A percentile compares a stretch with the other conserved stretches of the same genome.
Conservation (phyloP, 2,113 vertebrate species). For the Prolemur simus region DNA sequence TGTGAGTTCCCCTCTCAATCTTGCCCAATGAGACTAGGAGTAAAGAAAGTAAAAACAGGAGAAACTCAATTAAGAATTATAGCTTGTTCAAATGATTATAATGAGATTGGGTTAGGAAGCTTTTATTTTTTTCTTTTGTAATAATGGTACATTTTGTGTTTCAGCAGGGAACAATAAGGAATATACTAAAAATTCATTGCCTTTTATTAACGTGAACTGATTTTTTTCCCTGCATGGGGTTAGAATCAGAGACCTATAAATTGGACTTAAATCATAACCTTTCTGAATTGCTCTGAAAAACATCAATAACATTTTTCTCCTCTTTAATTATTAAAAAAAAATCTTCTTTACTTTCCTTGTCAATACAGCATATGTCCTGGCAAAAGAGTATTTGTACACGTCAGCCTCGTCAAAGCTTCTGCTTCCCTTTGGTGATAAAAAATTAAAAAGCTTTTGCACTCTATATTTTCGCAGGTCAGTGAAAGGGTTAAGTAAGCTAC, state of each 20-base stretch:
- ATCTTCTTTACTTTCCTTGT: neutral
- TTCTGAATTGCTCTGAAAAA: neutral
- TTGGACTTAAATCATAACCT: neutral
- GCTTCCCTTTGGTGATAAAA: neutral
- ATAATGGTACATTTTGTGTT: neutral
- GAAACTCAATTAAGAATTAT: neutral
- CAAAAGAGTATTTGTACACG: neutral
- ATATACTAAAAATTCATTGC: neutral
- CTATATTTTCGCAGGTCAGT: neutral
- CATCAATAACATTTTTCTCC: neutral
- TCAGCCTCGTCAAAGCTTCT: neutral
- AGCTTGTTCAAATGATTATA: neutral
- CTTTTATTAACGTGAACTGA: neutral
- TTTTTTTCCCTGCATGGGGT: neutral
- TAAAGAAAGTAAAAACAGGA: neutral
- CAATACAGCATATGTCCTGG: neutral
- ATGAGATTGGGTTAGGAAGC: neutral
- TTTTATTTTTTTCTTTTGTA: neutral
- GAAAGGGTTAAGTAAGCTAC: conserved; percentile 71
- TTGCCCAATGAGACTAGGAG: neutral
- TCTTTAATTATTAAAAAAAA: neutral
- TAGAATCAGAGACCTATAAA: conserved; percentile 43
- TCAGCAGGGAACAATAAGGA: neutral
- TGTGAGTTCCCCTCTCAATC: neutral
- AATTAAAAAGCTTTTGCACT: fast-evolving